These are phyloP conservation scores for Protosalanx chinensis DNA, from an alignment of 2,797 vertebrate species.

Conservation along the genomic window DNA sequence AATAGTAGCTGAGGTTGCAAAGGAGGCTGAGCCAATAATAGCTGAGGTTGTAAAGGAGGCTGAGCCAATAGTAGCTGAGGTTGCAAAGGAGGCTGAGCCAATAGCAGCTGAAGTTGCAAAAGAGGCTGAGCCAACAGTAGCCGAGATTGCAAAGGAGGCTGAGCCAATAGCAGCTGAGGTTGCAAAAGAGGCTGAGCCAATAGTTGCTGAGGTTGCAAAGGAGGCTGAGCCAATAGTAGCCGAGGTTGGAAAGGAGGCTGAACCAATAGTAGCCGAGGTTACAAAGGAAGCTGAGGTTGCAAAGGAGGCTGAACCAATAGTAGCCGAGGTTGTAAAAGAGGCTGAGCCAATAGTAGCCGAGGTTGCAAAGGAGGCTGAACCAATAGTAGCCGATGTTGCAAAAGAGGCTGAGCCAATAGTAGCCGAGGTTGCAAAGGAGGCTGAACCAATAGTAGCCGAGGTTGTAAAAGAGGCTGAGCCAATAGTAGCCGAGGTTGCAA, in stretches of 20 bases:
- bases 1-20: not conserved
- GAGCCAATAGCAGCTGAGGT: not conserved
- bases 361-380: conserved; percentile 17
- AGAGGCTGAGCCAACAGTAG: not conserved
- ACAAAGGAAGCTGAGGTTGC: conserved; percentile 24
- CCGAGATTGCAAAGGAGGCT: not conserved
- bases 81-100: not conserved
- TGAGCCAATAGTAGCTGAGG: not conserved
- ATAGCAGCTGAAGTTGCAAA: not conserved
- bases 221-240: not conserved
- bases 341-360: conserved; percentile 27
- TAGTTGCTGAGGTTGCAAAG: conserved; percentile 6
- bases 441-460: not conserved
- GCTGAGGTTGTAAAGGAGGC: not conserved
- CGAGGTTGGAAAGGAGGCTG: conserved; percentile 15
- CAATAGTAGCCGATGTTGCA: not conserved
- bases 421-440: not conserved
- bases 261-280: conserved; percentile 7
- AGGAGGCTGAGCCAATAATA: not conserved
- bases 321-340: conserved; percentile 25
- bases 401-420: not conserved
- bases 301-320: conserved; percentile 30
- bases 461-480: not conserved
- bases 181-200: not conserved
- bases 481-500: not conserved